phyloP scores from a whole-genome alignment of 2,888 invertebrate species.

The Drosophila putrida region DNA sequence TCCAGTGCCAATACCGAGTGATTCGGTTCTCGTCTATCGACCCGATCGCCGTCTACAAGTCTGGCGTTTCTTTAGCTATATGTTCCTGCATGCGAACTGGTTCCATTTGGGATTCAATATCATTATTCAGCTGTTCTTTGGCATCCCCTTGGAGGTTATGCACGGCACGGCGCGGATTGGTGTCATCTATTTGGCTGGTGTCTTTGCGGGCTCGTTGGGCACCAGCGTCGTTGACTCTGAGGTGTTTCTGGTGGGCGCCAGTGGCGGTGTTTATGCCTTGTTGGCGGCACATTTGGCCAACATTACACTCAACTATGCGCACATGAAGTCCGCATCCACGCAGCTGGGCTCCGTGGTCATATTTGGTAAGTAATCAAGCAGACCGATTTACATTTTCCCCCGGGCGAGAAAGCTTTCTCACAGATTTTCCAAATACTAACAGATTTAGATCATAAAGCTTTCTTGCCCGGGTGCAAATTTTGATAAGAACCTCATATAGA shows the following conservation, averaged over 20 bases:
- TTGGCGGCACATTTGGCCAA: conserved; percentile 98
- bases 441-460: too few relatives aligned
- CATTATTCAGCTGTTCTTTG: conserved; percentile 96
- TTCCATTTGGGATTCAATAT: conserved; percentile 98
- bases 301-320: conserved; percentile 96
- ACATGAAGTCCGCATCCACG: conserved; percentile 97
- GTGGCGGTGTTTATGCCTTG: conserved; percentile 98
- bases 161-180: conserved; percentile 96
- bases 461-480: too few relatives aligned
- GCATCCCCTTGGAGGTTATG: conserved; percentile 97
- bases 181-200: conserved; percentile 96
- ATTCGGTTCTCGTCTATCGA: conserved; percentile 97
- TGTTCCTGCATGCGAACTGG: conserved; percentile 98
- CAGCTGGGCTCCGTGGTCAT: conserved; percentile 96
- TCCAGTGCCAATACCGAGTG: conserved; percentile 96
- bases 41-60: conserved; percentile 96
- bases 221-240: conserved; percentile 97
- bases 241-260: conserved; percentile 98
- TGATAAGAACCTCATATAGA: too few relatives aligned
- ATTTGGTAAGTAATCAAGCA: conserved; percentile 89
- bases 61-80: conserved; percentile 97
- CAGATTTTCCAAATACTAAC: too few relatives aligned
- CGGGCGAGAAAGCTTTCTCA: too few relatives aligned
- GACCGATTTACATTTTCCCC: too few relatives aligned
- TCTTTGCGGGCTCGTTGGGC: conserved; percentile 93